A percentile compares a stretch with the other conserved stretches of the same genome.
Conservation (phyloP, 2,888 invertebrate species). For the Blera fallax region DNA sequence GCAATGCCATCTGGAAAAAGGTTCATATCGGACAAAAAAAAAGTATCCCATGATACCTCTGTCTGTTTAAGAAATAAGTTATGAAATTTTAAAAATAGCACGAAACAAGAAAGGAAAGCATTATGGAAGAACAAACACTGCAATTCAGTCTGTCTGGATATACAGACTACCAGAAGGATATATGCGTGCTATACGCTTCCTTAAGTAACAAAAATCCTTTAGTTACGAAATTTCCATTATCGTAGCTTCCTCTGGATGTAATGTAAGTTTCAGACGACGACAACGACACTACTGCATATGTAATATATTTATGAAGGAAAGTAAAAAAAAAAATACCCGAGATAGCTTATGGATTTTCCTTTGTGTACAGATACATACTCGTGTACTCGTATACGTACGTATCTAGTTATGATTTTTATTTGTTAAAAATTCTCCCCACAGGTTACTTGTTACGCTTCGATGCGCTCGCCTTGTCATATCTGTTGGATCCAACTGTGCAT, state of each 20-base stretch:
- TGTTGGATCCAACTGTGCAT: background rate
- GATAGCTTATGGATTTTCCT: background rate
- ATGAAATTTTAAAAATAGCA: slow-evolving; percentile 17
- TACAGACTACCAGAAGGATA: background rate
- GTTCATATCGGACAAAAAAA: background rate
- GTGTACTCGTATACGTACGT: background rate
- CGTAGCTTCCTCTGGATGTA: background rate
- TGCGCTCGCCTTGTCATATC: slow-evolving; percentile 6
- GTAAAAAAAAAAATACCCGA: background rate
- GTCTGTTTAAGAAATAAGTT: slow-evolving; percentile 28
- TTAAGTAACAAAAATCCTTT: slow-evolving; percentile 1
- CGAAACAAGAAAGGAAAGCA: background rate
- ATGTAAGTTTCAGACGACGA: slow-evolving; percentile 15
- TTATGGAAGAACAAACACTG: slow-evolving; percentile 33
- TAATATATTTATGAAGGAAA: background rate
- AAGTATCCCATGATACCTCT: slow-evolving; percentile 27
- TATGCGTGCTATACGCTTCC: background rate
- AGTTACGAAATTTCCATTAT: slow-evolving; percentile 31
- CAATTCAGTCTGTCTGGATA: slow-evolving; percentile 1
- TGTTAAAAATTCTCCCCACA: background rate
- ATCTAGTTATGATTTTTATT: background rate
- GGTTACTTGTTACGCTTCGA: slow-evolving; percentile 7
- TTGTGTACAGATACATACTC: background rate
- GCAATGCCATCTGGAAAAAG: background rate
- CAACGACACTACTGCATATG: background rate